Evolutionary conservation across 2,113 vertebrate species (phyloP).

Genomic region (Corydoras maculifer): DNA sequence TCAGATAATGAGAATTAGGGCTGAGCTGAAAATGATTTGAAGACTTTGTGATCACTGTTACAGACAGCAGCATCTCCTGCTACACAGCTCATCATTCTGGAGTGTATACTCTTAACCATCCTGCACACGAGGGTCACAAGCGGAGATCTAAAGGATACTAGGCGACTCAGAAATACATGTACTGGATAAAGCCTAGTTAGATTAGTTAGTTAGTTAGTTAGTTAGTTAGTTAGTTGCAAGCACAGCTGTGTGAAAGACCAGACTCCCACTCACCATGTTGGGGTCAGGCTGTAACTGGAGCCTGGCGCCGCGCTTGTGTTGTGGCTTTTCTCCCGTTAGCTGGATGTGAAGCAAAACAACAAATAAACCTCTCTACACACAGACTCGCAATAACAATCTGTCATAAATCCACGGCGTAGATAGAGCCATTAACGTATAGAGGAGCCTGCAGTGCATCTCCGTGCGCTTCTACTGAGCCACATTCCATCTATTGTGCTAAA

Average conservation of each 20-base stretch:
- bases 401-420: background rate
- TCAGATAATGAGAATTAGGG: too few relatives aligned
- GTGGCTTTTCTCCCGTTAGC: background rate
- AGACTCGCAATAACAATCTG: constrained; percentile 13
- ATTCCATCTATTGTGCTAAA: background rate
- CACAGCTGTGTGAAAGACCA: background rate
- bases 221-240: background rate
- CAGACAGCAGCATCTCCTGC: too few relatives aligned
- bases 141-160: too few relatives aligned
- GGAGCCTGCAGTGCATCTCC: background rate
- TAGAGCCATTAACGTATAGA: too few relatives aligned
- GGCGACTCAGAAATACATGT: too few relatives aligned
- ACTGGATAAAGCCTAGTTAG: too few relatives aligned
- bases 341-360: constrained; percentile 24
- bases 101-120: too few relatives aligned
- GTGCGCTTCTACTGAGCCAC: background rate
- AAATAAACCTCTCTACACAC: constrained; percentile 1
- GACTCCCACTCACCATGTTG: constrained; percentile 34
- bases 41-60: too few relatives aligned
- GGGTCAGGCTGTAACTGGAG: constrained; percentile 41
- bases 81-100: too few relatives aligned
- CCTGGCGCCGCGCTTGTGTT: constrained; percentile 33
- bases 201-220: too few relatives aligned
- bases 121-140: too few relatives aligned
- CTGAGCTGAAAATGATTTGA: too few relatives aligned